Evolutionary conservation across 92 coral and sea anemone genomes (phyloP), one percentile per base, ranked within the genome.

Genomic region (Anthopleura xanthogrammica): DNA sequence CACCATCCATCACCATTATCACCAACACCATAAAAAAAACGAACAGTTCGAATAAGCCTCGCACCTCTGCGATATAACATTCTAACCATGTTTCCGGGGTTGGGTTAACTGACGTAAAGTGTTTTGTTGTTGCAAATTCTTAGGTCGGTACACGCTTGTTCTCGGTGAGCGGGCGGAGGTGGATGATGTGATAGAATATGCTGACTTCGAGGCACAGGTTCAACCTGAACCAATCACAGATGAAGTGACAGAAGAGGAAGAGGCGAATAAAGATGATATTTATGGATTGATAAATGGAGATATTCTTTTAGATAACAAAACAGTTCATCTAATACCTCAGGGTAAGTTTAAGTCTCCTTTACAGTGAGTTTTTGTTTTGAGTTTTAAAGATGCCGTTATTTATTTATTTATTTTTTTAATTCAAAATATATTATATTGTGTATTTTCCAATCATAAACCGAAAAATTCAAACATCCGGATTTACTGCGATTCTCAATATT

Each of bases 181-280:
- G 12, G 88, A 86, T 19, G 94, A 91, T 10, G 90, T 86, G 2
- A 79, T 91, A 22, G 87, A 82, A 41, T 91, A 91, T 60, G 94
- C 94, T 20, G 94, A 91, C 75, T 91, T 91, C 74, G 52, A 86
- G 41, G 52, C 76, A 24, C 43, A 41, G 11, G 90, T 86, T 41
- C 55, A 81, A 60, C 87, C 92, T 5, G 78, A 77, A 0, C 79
- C 60, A 13, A 22, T 90, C 20, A 78, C 74, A n/a, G 94, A 89
- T 50, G 88, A 89, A 39, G 66, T 91, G 1, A 91, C 94, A 23
- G 75, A 85, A 65, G 94, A 91, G n/a, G 83, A 79, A 4, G 60
- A 82, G 29, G 86, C 94, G 7, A 66, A 90, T 24, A 42, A 23
- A 16, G 56, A 83, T 3, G 82, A 89, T 8, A 41, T 89, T 7